These are phyloP conservation scores for Blastobasis lacticolella DNA, from an alignment of 2,888 invertebrate species.

Conservation along the genomic window DNA sequence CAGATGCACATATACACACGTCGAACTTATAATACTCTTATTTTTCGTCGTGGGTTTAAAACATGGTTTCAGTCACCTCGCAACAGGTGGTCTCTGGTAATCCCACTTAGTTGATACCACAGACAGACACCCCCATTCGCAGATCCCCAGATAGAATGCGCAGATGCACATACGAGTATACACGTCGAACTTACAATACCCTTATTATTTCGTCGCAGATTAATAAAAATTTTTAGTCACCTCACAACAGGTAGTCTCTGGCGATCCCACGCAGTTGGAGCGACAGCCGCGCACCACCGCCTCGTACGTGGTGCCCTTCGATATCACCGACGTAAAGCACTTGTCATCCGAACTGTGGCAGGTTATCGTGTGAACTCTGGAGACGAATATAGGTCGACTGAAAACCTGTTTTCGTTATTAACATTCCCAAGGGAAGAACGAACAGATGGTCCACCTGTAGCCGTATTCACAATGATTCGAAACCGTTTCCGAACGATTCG, in stretches of 20 bases:
- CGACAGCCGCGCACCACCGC: conserved; percentile 56
- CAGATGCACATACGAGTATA: too few relatives aligned
- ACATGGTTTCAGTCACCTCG: conserved; percentile 34
- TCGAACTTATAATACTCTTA: too few relatives aligned
- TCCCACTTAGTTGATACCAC: conserved; percentile 34
- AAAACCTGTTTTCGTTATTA: too few relatives aligned
- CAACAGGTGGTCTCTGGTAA: conserved; percentile 56
- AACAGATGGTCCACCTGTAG: too few relatives aligned
- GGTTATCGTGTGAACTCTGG: conserved; percentile 55
- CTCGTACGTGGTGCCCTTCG: conserved; percentile 44
- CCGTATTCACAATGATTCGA: too few relatives aligned
- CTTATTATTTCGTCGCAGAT: not conserved
- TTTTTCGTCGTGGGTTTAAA: not conserved
- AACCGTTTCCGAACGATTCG: too few relatives aligned
- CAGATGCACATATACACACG: too few relatives aligned
- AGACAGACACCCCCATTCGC: too few relatives aligned
- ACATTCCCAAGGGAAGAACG: too few relatives aligned
- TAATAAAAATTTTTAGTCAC: conserved; percentile 21
- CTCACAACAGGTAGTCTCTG: conserved; percentile 59
- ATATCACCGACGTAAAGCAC: conserved; percentile 57
- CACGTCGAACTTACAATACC: too few relatives aligned
- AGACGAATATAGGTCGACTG: too few relatives aligned
- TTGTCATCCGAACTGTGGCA: conserved; percentile 56
- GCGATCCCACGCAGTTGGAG: conserved; percentile 43
- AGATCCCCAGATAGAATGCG: too few relatives aligned